Evolutionary conservation across 2,113 vertebrate species (phyloP).

Genomic region (Pterocles orientalis): DNA sequence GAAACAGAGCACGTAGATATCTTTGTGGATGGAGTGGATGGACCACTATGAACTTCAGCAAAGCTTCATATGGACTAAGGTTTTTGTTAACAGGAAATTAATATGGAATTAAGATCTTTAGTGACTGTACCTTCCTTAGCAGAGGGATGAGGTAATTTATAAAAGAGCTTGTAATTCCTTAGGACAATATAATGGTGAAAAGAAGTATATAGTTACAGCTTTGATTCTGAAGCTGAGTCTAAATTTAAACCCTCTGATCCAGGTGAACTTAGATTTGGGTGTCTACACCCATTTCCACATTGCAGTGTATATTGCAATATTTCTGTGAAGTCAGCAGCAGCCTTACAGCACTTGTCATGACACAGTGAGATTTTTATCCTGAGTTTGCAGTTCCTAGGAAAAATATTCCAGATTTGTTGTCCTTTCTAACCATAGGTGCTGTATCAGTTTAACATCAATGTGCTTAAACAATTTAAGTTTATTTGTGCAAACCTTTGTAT

Average conservation of each 20-base stretch:
- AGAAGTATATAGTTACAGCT: background rate
- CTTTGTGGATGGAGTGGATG: background rate
- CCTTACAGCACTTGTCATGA: background rate
- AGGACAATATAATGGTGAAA: background rate
- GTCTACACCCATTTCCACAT: background rate
- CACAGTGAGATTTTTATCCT: background rate
- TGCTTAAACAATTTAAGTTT: background rate
- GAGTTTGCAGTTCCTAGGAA: background rate
- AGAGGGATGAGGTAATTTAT: background rate
- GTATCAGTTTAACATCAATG: background rate
- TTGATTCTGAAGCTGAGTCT: background rate
- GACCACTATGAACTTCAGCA: background rate
- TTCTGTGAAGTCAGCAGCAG: background rate
- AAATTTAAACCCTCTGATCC: background rate
- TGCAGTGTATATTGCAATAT: background rate
- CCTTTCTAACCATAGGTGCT: background rate
- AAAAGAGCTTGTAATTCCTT: background rate
- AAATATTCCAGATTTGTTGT: background rate
- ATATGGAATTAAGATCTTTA: background rate
- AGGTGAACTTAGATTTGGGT: background rate
- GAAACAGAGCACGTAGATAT: background rate
- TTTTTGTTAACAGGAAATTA: background rate
- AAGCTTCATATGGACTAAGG: background rate
- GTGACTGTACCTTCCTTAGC: background rate
- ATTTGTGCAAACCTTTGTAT: background rate